Evolutionary conservation across 2,888 invertebrate species (phyloP).

Genomic region (Pantelozetes paolii): DNA sequence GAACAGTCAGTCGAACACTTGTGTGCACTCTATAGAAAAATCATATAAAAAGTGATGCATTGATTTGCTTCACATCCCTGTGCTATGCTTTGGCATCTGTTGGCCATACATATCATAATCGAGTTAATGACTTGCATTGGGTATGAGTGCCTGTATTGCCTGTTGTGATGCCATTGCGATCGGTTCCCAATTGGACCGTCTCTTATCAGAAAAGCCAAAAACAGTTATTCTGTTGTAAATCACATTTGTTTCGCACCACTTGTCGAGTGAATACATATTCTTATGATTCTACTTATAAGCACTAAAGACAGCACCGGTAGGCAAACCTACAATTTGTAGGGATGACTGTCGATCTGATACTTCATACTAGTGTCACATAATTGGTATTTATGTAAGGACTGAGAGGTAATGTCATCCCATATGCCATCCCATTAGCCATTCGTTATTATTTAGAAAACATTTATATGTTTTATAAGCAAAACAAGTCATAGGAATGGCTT

Average conservation of each 20-base stretch:
- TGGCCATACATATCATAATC: constrained; percentile 30
- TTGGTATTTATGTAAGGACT: constrained; percentile 26
- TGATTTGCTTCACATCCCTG: neutral
- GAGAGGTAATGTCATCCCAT: neutral
- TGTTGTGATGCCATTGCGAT: neutral
- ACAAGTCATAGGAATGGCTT: neutral
- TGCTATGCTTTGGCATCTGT: constrained; percentile 1
- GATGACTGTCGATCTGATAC: neutral
- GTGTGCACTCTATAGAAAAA: neutral
- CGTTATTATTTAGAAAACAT: constrained; percentile 25
- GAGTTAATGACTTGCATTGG: constrained; percentile 29
- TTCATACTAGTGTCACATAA: constrained; percentile 1
- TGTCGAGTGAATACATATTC: neutral
- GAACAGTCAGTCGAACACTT: neutral
- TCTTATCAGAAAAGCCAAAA: constrained; percentile 22
- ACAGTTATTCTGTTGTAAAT: constrained; percentile 22
- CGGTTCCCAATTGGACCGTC: constrained; percentile 14
- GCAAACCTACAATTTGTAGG: neutral
- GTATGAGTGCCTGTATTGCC: neutral
- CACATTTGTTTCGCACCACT: constrained; percentile 32
- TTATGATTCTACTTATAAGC: neutral
- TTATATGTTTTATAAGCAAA: constrained; percentile 3
- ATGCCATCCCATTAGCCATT: constrained; percentile 25
- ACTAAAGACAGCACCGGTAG: no score
- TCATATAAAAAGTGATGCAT: constrained; percentile 22